These are phyloP conservation scores for Craterocephalus amniculus DNA, from an alignment of 2,797 vertebrate species.

Conservation along the genomic window DNA sequence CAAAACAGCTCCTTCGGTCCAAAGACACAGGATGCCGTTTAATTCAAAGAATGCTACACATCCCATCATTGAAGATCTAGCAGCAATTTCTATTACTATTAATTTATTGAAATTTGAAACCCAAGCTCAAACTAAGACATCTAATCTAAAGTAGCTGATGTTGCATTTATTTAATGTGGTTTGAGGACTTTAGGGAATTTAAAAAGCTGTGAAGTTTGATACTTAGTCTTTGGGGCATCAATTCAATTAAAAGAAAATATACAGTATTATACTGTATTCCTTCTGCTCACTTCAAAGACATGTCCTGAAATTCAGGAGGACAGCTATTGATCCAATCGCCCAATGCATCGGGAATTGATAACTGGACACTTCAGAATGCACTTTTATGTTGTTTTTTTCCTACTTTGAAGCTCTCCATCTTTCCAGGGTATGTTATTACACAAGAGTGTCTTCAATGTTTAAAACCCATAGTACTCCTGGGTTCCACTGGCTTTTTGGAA, in stretches of 20 bases:
- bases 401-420: conserved; percentile 76
- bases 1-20: conserved; percentile 47
- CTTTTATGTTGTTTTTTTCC: conserved; percentile 72
- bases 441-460: conserved; percentile 65
- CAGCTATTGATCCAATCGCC: conserved; percentile 79
- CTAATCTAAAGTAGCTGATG: conserved; percentile 38
- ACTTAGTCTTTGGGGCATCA: conserved; percentile 40
- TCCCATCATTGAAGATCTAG: conserved; percentile 32
- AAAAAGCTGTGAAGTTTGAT: conserved; percentile 56
- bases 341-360: conserved; percentile 80
- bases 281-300: conserved; percentile 73
- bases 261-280: conserved; percentile 55
- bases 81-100: conserved; percentile 21
- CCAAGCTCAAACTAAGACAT: conserved; percentile 31
- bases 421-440: conserved; percentile 61
- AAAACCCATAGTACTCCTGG: conserved; percentile 36
- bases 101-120: conserved; percentile 42
- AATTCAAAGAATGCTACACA: conserved; percentile 32
- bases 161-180: conserved; percentile 54
- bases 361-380: conserved; percentile 78
- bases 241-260: conserved; percentile 51
- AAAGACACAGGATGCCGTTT: conserved; percentile 25
- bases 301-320: conserved; percentile 74
- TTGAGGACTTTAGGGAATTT: conserved; percentile 43
- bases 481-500: conserved; percentile 32